A percentile compares a stretch with the other conserved stretches of the same genome.
phyloP scores from a whole-genome alignment of 1,140 invertebrate genomes.

The Himalopsyche phryganea region DNA sequence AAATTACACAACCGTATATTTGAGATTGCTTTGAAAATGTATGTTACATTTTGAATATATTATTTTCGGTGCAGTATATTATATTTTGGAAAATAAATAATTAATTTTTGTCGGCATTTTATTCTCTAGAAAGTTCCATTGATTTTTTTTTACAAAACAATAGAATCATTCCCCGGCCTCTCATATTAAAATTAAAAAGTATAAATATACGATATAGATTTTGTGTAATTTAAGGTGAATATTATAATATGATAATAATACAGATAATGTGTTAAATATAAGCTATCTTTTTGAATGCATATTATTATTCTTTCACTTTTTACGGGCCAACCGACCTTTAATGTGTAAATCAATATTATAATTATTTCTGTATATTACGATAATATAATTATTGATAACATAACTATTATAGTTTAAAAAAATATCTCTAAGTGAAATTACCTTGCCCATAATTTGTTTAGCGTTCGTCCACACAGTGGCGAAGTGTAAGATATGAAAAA shows the following conservation, averaged over 20 bases:
- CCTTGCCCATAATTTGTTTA: constrained; percentile 29
- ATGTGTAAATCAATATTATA: constrained; percentile 21
- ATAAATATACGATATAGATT: background rate
- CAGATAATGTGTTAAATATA: constrained; percentile 11
- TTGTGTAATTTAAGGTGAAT: constrained; percentile 15
- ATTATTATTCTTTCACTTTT: constrained; percentile 4
- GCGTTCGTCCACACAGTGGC: constrained; percentile 19
- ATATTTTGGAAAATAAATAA: too few species aligned
- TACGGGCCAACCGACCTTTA: constrained; percentile 14
- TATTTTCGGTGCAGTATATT: too few species aligned
- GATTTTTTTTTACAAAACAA: background rate
- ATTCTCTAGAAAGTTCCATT: too few species aligned
- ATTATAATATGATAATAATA: constrained; percentile 15
- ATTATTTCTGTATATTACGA: constrained; percentile 24
- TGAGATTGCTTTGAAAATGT: too few species aligned
- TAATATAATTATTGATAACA: constrained; percentile 18
- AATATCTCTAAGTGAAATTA: constrained; percentile 7
- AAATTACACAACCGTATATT: too few species aligned
- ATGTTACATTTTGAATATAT: too few species aligned
- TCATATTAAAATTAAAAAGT: constrained; percentile 12
- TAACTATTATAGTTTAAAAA: too few species aligned
- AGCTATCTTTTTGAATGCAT: constrained; percentile 10
- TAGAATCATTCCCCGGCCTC: constrained; percentile 23
- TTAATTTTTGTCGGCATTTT: too few species aligned
- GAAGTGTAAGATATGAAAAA: constrained; percentile 21